Evolutionary conservation across 53 echinoderm and acorn worm genomes (phyloP), one percentile per base, ranked within the genome.

Genomic region (Glandiceps talaboti): DNA sequence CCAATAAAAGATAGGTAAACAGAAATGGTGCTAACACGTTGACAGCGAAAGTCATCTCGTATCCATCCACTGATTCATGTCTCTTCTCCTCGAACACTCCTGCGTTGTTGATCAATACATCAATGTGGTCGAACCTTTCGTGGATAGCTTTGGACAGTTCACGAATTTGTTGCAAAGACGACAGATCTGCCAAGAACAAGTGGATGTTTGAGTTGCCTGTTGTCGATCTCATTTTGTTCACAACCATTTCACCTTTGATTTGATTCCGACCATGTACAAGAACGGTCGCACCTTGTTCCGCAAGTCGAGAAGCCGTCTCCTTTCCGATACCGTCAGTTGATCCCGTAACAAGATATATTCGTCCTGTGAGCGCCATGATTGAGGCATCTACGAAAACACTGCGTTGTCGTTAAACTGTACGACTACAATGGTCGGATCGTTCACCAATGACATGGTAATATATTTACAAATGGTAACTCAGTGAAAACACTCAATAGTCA

Each of bases 241-340:
- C 33, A 1, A 88, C 83, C 30, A 45, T 77, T 29, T 88, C 87
- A 14, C 88, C 82, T 33, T 81, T 86, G 30, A 80, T 74, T 31
- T 73, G 75, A 32, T 80, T 83, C 33, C 91, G 84, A 1, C 94
- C 94, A 77, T 94, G 94, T 32, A 94, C 73, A 27, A 94, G 84
- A 1, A 94, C 94, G 1, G 94, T 91, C 25, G 90, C 93, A 6
- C 93, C 93, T 25, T 78, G 77, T 31, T 86, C 79, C 10, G 93
- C 93, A 30, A 93, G 79, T 26, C 75, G 73, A 0, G 31, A 1
- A 27, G 84, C 84, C 26, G 92, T 92, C 80, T 89, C 89, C 77
- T 91, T 91, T 0, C 94, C 94, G n/a, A 94, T 90, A 73, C 94
- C 94, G 79, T 91, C 91, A 30, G 94, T 88, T 14, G 94, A 83